Evolutionary conservation across 2,888 invertebrate species (phyloP), one percentile per base, ranked within the genome.

Genomic region (Rhagonycha lutea): DNA sequence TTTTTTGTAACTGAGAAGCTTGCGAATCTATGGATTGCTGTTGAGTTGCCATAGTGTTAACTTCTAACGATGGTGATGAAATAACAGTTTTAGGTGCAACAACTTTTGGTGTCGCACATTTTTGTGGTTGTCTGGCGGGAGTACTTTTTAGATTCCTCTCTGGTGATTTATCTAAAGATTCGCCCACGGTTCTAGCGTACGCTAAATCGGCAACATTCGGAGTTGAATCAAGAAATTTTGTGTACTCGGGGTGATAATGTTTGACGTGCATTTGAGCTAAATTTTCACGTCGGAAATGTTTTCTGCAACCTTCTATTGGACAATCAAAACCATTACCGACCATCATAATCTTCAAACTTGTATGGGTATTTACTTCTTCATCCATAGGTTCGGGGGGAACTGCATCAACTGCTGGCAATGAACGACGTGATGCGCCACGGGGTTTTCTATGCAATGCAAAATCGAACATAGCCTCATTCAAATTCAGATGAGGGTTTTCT

Each of bases 241-340:
- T 91, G 75, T 94, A 90, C 80, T 96, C 95, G 2, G 93, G 92
- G 87, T 98, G 98, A 87, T 98, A 98, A 86, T 98, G 97, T 84
- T 98, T 98, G 62, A 98, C 94, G 86, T 98, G 98, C 92, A 97
- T 97, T 88, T 95, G 94, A 9, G 98, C 89, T 69, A 98, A 91
- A 79, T 95, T 96, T 85, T 97, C 96, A 85, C 97, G 97, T 5
- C 98, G 91, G 86, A 97, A 98, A 82, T 93, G 94, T 87, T 98
- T 98, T 70, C 91, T 92, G 85, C 98, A 98, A 1, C 93, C 94
- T 78, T 94, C 93, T 68, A 94, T 93, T 0, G 96, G 96, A 85
- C 96, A 96, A 32, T 90, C 90, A 80, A 89, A 91, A 12, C 89
- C 89, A 78, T 89, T 94, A 70, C 94, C 93, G 69, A 94, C 91